Evolutionary conservation across 2,797 vertebrate species (phyloP).

Genomic region (Amniataba percoides): DNA sequence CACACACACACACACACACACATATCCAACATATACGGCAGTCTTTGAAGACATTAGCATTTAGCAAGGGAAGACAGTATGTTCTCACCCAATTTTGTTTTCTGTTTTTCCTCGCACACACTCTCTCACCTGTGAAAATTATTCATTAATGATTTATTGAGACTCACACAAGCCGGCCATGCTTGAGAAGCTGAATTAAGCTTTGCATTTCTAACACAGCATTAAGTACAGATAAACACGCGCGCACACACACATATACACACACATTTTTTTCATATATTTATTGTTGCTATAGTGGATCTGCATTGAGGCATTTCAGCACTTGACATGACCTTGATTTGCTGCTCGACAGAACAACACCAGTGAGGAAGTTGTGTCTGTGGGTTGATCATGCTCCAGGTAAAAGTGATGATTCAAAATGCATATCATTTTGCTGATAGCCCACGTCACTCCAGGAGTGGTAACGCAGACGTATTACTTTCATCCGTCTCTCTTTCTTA

Average conservation of each 20-base stretch:
- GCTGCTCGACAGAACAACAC: constrained; percentile 42
- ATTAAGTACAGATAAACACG: constrained; percentile 66
- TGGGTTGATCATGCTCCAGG: constrained; percentile 33
- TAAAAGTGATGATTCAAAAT: constrained; percentile 67
- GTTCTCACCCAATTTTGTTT: constrained; percentile 63
- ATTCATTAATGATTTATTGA: constrained; percentile 82
- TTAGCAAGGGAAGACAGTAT: constrained; percentile 47
- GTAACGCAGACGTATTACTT: constrained; percentile 69
- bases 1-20: constrained; percentile 19
- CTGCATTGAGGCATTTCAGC: constrained; percentile 43
- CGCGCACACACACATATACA: constrained; percentile 28
- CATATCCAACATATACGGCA: constrained; percentile 5
- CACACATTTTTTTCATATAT: constrained; percentile 22
- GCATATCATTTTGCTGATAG: constrained; percentile 57
- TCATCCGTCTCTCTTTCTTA: constrained; percentile 57
- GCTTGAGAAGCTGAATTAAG: constrained; percentile 68
- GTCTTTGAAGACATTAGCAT: constrained; percentile 50
- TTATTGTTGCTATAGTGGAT: constrained; percentile 41
- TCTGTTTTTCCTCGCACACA: constrained; percentile 47
- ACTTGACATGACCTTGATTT: constrained; percentile 69
- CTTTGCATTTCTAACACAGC: constrained; percentile 72
- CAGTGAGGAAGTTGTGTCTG: constrained; percentile 21
- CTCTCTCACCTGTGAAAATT: constrained; percentile 80
- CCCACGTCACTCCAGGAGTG: constrained; percentile 52
- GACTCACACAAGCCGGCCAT: constrained; percentile 59